Percentiles rank a stretch among this genome's conserved stretches.
These are phyloP conservation scores for Abscondita cerata DNA, from an alignment of 2,888 invertebrate species.

Conservation along the genomic window DNA sequence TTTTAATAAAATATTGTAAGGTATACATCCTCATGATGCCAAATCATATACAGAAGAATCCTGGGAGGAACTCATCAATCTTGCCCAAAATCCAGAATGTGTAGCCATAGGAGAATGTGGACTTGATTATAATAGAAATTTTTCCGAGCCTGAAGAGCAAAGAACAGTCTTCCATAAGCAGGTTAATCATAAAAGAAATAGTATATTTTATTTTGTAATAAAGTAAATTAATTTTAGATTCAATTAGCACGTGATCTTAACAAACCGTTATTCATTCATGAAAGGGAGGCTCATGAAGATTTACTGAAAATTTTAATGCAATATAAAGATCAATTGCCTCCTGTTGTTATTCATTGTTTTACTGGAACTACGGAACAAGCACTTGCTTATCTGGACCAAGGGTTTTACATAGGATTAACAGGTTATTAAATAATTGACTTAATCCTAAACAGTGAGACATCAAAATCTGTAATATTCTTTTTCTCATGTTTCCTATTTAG, in stretches of 20 bases:
- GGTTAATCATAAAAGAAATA: slow-evolving; percentile 49
- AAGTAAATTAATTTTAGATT: slow-evolving; percentile 62
- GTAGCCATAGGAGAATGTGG: slow-evolving; percentile 95
- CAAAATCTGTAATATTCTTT: no score
- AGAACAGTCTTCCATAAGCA: slow-evolving; percentile 86
- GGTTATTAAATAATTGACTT: no score
- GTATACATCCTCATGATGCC: slow-evolving; percentile 93
- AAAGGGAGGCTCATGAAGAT: slow-evolving; percentile 90
- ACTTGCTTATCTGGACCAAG: slow-evolving; percentile 79
- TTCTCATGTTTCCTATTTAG: no score
- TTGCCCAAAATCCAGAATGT: slow-evolving; percentile 85
- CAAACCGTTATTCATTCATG: slow-evolving; percentile 90
- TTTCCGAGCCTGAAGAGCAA: slow-evolving; percentile 89
- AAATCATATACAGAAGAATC: slow-evolving; percentile 80
- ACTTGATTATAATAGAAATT: slow-evolving; percentile 92
- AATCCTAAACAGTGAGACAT: no score
- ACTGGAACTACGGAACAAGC: slow-evolving; percentile 89
- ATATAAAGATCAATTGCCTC: slow-evolving; percentile 67
- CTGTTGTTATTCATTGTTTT: slow-evolving; percentile 89
- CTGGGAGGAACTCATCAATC: slow-evolving; percentile 79
- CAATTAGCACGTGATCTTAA: slow-evolving; percentile 85
- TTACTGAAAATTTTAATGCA: slow-evolving; percentile 74
- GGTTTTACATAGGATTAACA: slow-evolving; percentile 85
- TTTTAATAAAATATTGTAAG: slow-evolving; percentile 55
- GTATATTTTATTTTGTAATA: background rate